A percentile compares a stretch with the other conserved stretches of the same genome.
phyloP scores from a whole-genome alignment of 2,113 vertebrate genomes.

The western clawed frog (Xenopus tropicalis) region DNA sequence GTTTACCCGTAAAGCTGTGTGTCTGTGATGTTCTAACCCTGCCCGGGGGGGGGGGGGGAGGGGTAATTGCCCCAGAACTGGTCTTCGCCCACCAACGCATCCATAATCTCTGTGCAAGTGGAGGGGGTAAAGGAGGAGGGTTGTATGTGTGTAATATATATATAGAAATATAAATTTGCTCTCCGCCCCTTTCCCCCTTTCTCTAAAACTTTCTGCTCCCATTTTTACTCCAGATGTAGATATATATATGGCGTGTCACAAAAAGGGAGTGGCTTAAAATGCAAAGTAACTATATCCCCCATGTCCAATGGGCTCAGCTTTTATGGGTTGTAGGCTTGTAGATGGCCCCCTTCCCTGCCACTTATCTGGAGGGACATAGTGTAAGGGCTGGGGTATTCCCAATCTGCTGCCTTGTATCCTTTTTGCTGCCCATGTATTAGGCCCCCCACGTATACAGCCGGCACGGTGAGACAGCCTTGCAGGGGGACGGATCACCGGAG shows the following conservation, averaged over 20 bases:
- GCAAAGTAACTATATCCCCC: not conserved
- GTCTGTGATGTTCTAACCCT: constrained; percentile 36
- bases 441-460: not conserved
- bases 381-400: constrained; percentile 10
- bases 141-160: constrained; percentile 23
- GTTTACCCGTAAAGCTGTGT: constrained; percentile 37
- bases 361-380: constrained; percentile 39
- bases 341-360: constrained; percentile 1
- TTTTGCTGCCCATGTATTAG: not conserved
- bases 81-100: constrained; percentile 21
- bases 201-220: not conserved
- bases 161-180: constrained; percentile 24
- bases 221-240: not conserved
- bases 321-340: not conserved
- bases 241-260: constrained; percentile 9
- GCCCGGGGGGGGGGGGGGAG: constrained; percentile 13
- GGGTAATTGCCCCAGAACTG: constrained; percentile 24
- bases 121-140: constrained; percentile 21
- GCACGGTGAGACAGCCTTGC: constrained; percentile 13
- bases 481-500: constrained; percentile 11
- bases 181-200: not conserved
- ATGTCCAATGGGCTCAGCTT: not conserved
- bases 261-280: not conserved
- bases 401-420: not conserved
- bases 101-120: not conserved